Conservation (phyloP, 2,888 invertebrate species). For the Latrodectus elegans region DNA sequence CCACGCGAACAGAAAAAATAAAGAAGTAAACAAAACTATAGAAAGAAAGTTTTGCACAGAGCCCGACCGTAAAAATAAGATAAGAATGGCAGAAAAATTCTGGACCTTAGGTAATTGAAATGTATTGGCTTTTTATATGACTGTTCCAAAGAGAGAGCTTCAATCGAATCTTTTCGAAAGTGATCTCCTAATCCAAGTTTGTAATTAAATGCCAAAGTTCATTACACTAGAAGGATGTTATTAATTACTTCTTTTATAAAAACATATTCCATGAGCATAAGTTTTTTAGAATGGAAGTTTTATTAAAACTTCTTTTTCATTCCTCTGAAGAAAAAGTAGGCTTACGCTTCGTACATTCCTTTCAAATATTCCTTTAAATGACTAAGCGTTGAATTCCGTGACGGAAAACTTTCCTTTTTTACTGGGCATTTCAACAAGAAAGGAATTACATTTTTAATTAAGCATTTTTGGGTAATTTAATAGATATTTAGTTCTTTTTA, state of each 20-base stretch:
- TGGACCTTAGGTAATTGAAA: conserved; percentile 8
- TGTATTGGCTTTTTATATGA: conserved; percentile 14
- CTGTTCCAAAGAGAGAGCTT: conserved; percentile 7
- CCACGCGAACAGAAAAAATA: not conserved
- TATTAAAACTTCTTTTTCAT: not conserved
- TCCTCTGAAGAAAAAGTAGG: too few species aligned
- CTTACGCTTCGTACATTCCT: too few species aligned
- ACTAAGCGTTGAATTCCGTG: too few species aligned
- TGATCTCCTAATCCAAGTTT: conserved; percentile 17
- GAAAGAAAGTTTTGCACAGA: not conserved
- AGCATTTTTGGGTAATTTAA: too few species aligned
- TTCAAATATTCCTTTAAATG: too few species aligned
- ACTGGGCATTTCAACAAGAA: too few species aligned
- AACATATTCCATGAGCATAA: not conserved
- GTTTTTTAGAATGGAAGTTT: not conserved
- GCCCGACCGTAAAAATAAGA: not conserved
- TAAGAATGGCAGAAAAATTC: not conserved
- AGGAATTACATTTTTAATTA: too few species aligned
- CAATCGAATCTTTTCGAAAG: conserved; percentile 13
- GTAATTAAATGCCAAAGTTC: conserved; percentile 43
- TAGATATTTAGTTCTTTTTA: too few species aligned
- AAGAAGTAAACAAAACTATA: not conserved
- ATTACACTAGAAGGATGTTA: not conserved
- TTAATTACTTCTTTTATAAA: conserved; percentile 2
- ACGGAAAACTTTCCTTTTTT: too few species aligned